A percentile compares a stretch with the other conserved stretches of the same genome.
Evolutionary conservation across 2,888 invertebrate genomes (phyloP).

Genomic region (Tenthredo livida): DNA sequence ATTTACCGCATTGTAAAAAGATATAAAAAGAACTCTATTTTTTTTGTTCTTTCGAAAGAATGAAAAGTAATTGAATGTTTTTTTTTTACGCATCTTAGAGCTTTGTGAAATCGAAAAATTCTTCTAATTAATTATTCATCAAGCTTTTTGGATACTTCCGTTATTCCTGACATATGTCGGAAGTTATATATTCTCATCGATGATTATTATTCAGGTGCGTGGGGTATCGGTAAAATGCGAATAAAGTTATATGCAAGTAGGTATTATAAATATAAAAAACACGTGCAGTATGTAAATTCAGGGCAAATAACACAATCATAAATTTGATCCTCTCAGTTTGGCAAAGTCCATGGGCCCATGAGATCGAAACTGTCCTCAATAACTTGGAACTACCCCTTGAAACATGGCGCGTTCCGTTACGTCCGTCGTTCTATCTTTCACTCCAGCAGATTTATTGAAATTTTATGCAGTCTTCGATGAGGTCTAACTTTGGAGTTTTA

Average conservation of each 20-base stretch:
- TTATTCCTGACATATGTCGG: background rate
- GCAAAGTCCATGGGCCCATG: slow-evolving; percentile 39
- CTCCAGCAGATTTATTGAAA: slow-evolving; percentile 67
- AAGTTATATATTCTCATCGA: background rate
- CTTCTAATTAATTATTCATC: background rate
- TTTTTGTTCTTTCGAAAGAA: too few species aligned
- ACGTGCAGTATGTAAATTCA: slow-evolving; percentile 30
- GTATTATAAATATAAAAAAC: background rate
- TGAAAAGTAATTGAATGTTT: too few species aligned
- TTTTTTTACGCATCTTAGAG: background rate
- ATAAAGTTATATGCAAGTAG: background rate
- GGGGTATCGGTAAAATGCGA: background rate
- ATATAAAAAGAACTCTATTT: too few species aligned
- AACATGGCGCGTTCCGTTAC: slow-evolving; percentile 64
- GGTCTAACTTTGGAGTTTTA: slow-evolving; percentile 67
- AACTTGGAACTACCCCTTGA: slow-evolving; percentile 63
- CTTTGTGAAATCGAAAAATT: background rate
- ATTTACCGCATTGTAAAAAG: too few species aligned
- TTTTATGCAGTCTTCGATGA: slow-evolving; percentile 69
- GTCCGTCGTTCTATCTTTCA: slow-evolving; percentile 59
- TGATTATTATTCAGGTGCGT: background rate
- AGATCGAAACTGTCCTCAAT: slow-evolving; percentile 61
- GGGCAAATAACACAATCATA: slow-evolving; percentile 39
- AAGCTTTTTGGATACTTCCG: background rate
- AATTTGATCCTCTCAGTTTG: slow-evolving; percentile 45